Conservation (phyloP, 2,888 invertebrate species). For the Desoria tigrina region DNA sequence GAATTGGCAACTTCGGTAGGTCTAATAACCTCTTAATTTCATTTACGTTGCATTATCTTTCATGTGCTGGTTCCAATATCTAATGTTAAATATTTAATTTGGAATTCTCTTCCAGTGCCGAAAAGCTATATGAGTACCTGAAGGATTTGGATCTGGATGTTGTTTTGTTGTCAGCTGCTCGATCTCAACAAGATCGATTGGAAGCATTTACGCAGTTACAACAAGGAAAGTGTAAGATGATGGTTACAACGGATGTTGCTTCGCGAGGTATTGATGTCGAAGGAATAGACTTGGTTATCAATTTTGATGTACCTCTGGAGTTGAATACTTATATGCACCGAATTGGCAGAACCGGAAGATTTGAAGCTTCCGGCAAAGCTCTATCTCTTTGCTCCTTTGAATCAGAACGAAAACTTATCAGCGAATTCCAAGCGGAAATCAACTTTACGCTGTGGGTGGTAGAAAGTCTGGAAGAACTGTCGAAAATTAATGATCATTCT, state of each 20-base stretch:
- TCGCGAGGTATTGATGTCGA: conserved; percentile 93
- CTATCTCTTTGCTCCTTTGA: conserved; percentile 64
- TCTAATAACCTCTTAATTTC: neutral
- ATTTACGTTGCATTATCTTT: too few relatives aligned
- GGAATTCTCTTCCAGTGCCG: conserved; percentile 69
- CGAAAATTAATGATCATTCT: neutral
- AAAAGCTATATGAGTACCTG: conserved; percentile 73
- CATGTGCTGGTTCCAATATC: too few relatives aligned
- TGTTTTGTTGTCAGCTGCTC: conserved; percentile 74
- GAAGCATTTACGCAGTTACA: conserved; percentile 75
- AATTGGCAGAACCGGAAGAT: conserved; percentile 92
- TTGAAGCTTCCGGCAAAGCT: conserved; percentile 80
- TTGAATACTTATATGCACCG: conserved; percentile 86
- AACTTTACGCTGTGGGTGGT: conserved; percentile 13
- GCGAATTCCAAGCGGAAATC: conserved; percentile 7
- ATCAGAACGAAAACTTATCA: neutral
- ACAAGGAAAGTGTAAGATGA: conserved; percentile 76
- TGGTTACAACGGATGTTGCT: conserved; percentile 82
- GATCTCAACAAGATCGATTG: conserved; percentile 75
- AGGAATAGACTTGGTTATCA: conserved; percentile 88
- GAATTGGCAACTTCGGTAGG: conserved; percentile 74
- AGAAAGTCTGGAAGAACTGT: conserved; percentile 1
- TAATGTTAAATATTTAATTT: too few relatives aligned
- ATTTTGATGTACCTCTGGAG: conserved; percentile 81
- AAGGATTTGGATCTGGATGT: conserved; percentile 74